Evolutionary conservation across 2,888 invertebrate genomes (phyloP).

Genomic region (Sarcophaga rosellei): DNA sequence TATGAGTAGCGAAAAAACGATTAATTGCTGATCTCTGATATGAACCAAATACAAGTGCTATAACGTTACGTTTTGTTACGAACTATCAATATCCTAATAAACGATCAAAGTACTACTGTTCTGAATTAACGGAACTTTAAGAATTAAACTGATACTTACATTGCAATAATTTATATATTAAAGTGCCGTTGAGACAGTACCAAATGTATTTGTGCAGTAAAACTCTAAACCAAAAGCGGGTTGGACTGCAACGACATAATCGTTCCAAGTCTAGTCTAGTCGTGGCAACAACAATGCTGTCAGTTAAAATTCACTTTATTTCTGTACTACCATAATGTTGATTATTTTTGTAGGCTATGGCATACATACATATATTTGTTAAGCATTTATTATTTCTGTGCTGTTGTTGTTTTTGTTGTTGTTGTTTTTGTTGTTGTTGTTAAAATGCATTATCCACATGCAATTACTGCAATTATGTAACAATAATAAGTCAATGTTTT

Average conservation of each 20-base stretch:
- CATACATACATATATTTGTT: too few relatives aligned
- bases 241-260: slow-evolving; percentile 39
- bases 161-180: too few relatives aligned
- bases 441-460: background rate
- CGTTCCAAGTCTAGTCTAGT: slow-evolving; percentile 29
- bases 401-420: background rate
- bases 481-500: slow-evolving; percentile 51
- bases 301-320: slow-evolving; percentile 40
- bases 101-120: too few relatives aligned
- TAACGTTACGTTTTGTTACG: too few relatives aligned
- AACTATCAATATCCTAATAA: too few relatives aligned
- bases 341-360: slow-evolving; percentile 14
- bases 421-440: background rate
- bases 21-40: too few relatives aligned
- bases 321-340: slow-evolving; percentile 11
- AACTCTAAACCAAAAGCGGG: slow-evolving; percentile 42
- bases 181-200: background rate
- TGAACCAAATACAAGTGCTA: too few relatives aligned
- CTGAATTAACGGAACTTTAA: too few relatives aligned
- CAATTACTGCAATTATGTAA: slow-evolving; percentile 48
- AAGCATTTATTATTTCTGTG: background rate
- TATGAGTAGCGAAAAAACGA: too few relatives aligned
- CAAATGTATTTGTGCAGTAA: background rate
- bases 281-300: slow-evolving; percentile 13
- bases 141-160: too few relatives aligned